These are phyloP conservation scores for Oligia latruncula DNA, from an alignment of 2,888 invertebrate genomes.

Conservation along the genomic window DNA sequence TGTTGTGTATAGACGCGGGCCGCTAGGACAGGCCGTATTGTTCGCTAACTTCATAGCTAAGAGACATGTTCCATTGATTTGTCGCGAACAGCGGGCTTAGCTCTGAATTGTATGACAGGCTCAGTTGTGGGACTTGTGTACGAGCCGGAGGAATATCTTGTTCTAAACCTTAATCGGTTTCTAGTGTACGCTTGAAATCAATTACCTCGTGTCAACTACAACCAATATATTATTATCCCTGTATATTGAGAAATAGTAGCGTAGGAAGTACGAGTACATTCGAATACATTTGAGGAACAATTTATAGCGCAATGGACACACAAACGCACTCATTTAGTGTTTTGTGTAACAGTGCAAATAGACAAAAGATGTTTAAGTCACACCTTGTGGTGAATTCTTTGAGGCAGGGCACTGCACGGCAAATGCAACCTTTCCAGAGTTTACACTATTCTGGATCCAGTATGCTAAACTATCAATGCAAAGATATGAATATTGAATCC, in stretches of 20 bases:
- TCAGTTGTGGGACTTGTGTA: background rate
- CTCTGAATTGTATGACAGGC: slow-evolving; percentile 16
- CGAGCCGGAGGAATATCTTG: slow-evolving; percentile 23
- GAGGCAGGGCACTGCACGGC: too few relatives aligned
- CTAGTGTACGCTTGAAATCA: slow-evolving; percentile 11
- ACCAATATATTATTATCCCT: background rate
- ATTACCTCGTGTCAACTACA: slow-evolving; percentile 21
- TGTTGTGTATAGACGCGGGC: background rate
- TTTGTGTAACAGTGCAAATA: too few relatives aligned
- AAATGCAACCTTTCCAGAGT: background rate
- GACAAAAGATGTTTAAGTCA: background rate
- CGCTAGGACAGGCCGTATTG: slow-evolving; percentile 24
- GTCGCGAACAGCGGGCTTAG: slow-evolving; percentile 4
- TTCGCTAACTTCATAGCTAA: slow-evolving; percentile 29
- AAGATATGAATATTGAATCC: background rate
- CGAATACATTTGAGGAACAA: background rate
- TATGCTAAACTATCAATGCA: background rate
- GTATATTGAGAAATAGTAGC: background rate
- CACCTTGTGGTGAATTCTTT: background rate
- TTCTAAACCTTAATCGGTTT: slow-evolving; percentile 28
- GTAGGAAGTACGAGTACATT: background rate
- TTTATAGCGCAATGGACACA: background rate
- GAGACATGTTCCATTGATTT: slow-evolving; percentile 22
- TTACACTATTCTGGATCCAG: background rate
- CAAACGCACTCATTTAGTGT: too few relatives aligned